These are phyloP conservation scores for Crypturellus tataupa DNA, from an alignment of 2,797 vertebrate genomes.

Conservation along the genomic window DNA sequence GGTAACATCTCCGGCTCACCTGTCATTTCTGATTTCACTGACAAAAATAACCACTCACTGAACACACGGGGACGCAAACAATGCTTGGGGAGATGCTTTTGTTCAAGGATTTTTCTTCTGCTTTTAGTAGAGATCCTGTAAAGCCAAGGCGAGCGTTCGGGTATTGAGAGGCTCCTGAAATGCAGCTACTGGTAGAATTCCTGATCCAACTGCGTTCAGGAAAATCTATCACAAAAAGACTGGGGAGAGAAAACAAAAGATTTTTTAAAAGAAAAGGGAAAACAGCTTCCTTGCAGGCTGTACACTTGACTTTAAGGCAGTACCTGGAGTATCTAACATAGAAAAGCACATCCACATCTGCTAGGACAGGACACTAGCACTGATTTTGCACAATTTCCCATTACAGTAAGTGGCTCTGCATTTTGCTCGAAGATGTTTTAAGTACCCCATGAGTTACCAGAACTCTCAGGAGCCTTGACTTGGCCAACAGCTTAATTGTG, in stretches of 20 bases:
- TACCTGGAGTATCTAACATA: background rate
- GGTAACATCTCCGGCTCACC: background rate
- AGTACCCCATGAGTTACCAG: background rate
- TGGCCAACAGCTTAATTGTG: background rate
- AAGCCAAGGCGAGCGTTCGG: background rate
- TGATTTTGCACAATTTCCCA: background rate
- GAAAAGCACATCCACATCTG: background rate
- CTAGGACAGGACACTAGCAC: background rate
- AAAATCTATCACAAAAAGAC: background rate
- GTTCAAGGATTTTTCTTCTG: background rate
- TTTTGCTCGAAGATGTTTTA: background rate
- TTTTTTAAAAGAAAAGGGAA: background rate
- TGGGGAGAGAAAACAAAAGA: no score
- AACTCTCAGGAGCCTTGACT: background rate
- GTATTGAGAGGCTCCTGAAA: background rate
- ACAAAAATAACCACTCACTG: background rate
- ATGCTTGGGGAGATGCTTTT: background rate
- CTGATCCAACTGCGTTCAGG: background rate
- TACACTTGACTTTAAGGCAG: background rate
- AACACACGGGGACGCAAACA: background rate
- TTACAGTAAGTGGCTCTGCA: background rate
- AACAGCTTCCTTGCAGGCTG: background rate
- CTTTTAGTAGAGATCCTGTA: background rate
- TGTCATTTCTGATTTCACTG: background rate
- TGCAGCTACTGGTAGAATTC: background rate